Evolutionary conservation across 2,888 invertebrate species (phyloP).

Genomic region (Horisme vitalbata): DNA sequence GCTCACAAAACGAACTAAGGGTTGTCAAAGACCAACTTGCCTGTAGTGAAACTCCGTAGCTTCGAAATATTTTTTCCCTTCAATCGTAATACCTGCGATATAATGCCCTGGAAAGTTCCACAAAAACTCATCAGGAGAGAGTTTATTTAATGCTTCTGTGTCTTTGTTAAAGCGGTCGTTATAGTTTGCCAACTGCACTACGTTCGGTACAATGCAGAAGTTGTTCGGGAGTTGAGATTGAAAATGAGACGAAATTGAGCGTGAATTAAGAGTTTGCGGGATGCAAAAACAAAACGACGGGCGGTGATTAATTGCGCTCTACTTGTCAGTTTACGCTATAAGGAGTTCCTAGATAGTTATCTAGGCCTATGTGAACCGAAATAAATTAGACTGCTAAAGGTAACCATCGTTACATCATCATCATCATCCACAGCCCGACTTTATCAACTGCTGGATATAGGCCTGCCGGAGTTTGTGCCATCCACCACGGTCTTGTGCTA

Average conservation of each 20-base stretch:
- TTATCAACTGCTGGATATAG: too few species aligned
- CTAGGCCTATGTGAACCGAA: too few species aligned
- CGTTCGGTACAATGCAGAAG: conserved; percentile 52
- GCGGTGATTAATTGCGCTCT: conserved; percentile 35
- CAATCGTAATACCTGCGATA: conserved; percentile 50
- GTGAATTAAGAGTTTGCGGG: conserved; percentile 57
- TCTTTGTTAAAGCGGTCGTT: conserved; percentile 51
- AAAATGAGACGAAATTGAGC: conserved; percentile 60
- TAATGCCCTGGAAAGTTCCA: conserved; percentile 45
- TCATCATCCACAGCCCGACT: too few species aligned
- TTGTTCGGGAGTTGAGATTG: conserved; percentile 59
- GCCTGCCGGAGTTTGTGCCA: too few species aligned
- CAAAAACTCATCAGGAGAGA: conserved; percentile 49
- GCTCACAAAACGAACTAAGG: conserved; percentile 57
- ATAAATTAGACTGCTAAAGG: too few species aligned
- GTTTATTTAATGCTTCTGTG: conserved; percentile 56
- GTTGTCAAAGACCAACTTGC: conserved; percentile 62
- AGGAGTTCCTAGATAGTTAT: too few species aligned
- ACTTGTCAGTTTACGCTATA: background rate
- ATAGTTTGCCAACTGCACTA: conserved; percentile 46
- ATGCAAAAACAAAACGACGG: conserved; percentile 49
- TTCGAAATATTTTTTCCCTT: conserved; percentile 39
- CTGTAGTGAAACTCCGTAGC: conserved; percentile 32
- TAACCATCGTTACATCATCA: too few species aligned
- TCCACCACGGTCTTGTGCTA: too few species aligned